Evolutionary conservation across 2,888 invertebrate genomes (phyloP).

Genomic region (Noctua fimbriata): DNA sequence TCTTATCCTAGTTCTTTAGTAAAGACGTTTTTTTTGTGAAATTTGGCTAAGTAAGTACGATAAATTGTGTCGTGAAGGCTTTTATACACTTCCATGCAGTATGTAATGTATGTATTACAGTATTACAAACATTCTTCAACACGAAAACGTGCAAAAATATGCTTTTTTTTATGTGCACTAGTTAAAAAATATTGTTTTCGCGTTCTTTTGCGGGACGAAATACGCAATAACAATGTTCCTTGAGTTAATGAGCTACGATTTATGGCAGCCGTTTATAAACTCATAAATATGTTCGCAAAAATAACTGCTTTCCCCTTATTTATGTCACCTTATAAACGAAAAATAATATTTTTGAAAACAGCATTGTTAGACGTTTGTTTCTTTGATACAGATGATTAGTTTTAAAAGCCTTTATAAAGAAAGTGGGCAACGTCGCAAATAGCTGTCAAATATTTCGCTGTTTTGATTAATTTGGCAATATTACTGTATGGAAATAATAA

Average conservation of each 20-base stretch:
- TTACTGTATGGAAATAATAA: no score
- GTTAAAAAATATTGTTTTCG: slow-evolving; percentile 47
- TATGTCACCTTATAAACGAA: slow-evolving; percentile 58
- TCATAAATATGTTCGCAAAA: slow-evolving; percentile 67
- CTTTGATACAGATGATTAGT: no score
- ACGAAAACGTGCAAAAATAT: slow-evolving; percentile 22
- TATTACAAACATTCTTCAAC: slow-evolving; percentile 39
- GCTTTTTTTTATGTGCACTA: slow-evolving; percentile 40
- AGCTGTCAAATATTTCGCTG: no score
- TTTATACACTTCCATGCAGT: slow-evolving; percentile 13
- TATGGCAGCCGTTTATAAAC: slow-evolving; percentile 60
- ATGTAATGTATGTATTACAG: slow-evolving; percentile 19
- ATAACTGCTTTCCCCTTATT: slow-evolving; percentile 60
- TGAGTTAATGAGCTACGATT: slow-evolving; percentile 63
- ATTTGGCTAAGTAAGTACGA: slow-evolving; percentile 8
- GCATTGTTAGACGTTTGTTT: slow-evolving; percentile 11
- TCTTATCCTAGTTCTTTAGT: slow-evolving; percentile 41
- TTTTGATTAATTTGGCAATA: no score
- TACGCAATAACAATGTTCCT: slow-evolving; percentile 53
- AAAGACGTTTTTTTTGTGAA: slow-evolving; percentile 18
- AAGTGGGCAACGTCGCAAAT: no score
- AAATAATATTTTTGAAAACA: slow-evolving; percentile 40
- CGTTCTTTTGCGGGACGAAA: slow-evolving; percentile 40
- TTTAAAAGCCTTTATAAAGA: no score
- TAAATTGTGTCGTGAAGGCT: slow-evolving; percentile 15